Evolutionary conservation across 2,113 vertebrate species (phyloP).

Genomic region (Scomber japonicus): DNA sequence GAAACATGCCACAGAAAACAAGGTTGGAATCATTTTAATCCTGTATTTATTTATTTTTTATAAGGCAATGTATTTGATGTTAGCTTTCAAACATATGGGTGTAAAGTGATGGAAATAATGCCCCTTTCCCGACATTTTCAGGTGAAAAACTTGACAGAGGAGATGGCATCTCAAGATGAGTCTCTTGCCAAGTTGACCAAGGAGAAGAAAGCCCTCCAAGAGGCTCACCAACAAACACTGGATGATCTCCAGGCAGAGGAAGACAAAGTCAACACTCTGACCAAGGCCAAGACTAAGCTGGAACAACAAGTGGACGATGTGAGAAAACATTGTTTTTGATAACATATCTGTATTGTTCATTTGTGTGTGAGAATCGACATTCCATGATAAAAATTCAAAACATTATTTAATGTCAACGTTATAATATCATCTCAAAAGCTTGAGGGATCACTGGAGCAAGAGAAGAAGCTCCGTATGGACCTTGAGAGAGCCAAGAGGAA

Average conservation of each 20-base stretch:
- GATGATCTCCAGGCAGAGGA: conserved; percentile 90
- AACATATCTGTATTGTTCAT: too few relatives aligned
- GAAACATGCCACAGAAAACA: too few relatives aligned
- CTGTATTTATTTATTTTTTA: too few relatives aligned
- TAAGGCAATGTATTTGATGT: too few relatives aligned
- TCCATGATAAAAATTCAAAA: neutral
- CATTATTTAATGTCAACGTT: too few relatives aligned
- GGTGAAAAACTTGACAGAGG: conserved; percentile 83
- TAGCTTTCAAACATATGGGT: too few relatives aligned
- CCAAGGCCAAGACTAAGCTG: conserved; percentile 83
- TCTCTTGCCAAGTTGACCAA: conserved; percentile 87
- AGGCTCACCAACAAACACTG: conserved; percentile 88
- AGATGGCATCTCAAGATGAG: conserved; percentile 86
- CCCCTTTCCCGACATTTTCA: conserved; percentile 9
- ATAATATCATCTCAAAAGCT: conserved; percentile 74
- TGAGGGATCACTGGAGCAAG: conserved; percentile 90
- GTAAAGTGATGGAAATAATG: too few relatives aligned
- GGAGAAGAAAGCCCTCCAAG: conserved; percentile 90
- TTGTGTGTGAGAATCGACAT: neutral
- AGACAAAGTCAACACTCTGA: conserved; percentile 88
- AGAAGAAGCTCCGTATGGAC: conserved; percentile 90
- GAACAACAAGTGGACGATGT: conserved; percentile 86
- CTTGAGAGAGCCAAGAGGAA: conserved; percentile 87
- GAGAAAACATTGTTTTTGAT: conserved; percentile 12
- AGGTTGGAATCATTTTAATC: too few relatives aligned